Evolutionary conservation across 1,140 invertebrate genomes (phyloP), one percentile per base, ranked within the genome.

Genomic region (Ceratina australensis): DNA sequence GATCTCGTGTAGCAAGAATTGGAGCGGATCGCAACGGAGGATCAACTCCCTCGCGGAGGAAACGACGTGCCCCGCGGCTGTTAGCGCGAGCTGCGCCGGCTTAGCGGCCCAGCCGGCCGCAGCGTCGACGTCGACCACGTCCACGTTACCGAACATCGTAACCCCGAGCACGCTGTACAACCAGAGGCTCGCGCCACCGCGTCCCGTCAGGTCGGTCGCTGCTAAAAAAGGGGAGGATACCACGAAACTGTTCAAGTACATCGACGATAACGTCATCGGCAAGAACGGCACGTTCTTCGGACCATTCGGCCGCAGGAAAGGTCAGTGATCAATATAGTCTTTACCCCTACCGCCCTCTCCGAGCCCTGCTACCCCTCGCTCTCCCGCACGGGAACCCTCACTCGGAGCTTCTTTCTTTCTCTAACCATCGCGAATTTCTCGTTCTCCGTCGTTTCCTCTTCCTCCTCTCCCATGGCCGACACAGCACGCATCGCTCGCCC

Each of bases 281-380:
- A 96, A 95, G 87, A 95, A 95, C 83, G 94, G 95, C 79, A 95
- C 95, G 12, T 97, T 97, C 89, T 93, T 95, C 83, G 96, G 96
- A 56, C 96, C 96, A n/a, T 97, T 95, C 88, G 96, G 96, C 80
- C 91, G 95, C 57, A 93, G 96, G 88, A 96, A 96, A 95, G 96
- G 96, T 96, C 92, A 92, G 90, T 88, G 68, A 85, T 84, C 82
- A 78, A 85, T 86, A 85, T 83, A 80, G 73, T 75, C 33, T 60
- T 57, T 57, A 33, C 59, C 68, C 68, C 63, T 42, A 22, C 71
- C 18, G 22, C n/a, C 54, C 8, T 5, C 59, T 82, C 22, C 8
- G 10, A 47, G 47, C 65, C 22, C 24, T n/a, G 67, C 60, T 15
- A 4, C 66, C 22, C 24, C 65, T 8, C 1, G n/a, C 52, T 8